Base-by-base conservation (phyloP, 2,888 invertebrate genomes). In the Eilema sororculum region DNA sequence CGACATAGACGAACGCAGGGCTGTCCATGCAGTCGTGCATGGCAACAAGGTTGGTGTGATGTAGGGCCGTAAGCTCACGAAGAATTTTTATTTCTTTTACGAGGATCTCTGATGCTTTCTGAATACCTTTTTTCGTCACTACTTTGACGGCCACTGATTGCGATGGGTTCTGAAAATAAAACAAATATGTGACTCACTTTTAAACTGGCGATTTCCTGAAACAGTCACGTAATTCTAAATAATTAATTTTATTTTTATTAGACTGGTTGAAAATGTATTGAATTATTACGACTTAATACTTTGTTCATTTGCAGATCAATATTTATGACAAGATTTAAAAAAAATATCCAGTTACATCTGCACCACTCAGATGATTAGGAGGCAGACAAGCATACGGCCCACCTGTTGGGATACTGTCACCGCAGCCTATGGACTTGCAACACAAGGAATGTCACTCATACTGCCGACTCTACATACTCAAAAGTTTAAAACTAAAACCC, bases 11-110 rank as follows among this genome's bases (percentile, higher is more conserved):
- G 95, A 99, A 98, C 84, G 98, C 97, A 78, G 97, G 96, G 73
- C 99, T 98, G 95, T 99, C 99, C 96, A 99, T 99, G 95, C 99
- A 99, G 95, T 99, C 99, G 91, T 99, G 96, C 86, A 99, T 96
- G 41, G 99, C 98, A 68, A 99, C 99, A 78, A 99, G 98, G 96
- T 99, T 99, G 87, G 99, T 99, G 96, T 99, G 99, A 93, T 99
- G 99, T 68, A 99, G 96, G 90, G 98, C 98, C 33, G 99, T 99
- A 87, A 99, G 95, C 95, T 99, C 99, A 96, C 99, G 99, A 68
- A 99, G 96, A 87, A 99, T 99, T 95, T 99, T 99, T 80, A 99
- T 99, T 96, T 99, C 99, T 91, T 99, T 99, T 76, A 98, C 98
- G 62, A 99, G 97, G 78, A 99, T 96, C 94, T 98, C 99, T 91